A percentile compares a stretch with the other conserved stretches of the same genome.
Evolutionary conservation across 2,113 vertebrate genomes (phyloP).

Genomic region (Boleophthalmus pectinirostris): DNA sequence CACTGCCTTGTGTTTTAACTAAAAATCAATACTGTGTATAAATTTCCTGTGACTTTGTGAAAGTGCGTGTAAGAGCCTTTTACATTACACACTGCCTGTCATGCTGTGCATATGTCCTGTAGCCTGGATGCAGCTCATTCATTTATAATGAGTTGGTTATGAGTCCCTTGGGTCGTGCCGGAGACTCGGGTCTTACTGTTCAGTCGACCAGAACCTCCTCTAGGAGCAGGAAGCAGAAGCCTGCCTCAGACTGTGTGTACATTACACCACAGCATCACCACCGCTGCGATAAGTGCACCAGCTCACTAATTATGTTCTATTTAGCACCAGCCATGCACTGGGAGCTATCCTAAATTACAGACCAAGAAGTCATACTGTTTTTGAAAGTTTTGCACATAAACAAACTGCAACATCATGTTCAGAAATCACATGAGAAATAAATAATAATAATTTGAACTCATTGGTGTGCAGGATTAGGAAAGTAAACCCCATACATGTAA

Average conservation of each 20-base stretch:
- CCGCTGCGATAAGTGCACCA: conserved; percentile 17
- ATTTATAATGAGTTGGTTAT: conserved; percentile 68
- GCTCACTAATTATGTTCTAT: conserved; percentile 13
- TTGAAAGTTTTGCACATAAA: conserved; percentile 11
- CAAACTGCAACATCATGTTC: background rate
- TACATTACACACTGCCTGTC: conserved; percentile 55
- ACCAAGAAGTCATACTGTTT: conserved; percentile 1
- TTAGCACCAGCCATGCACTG: conserved; percentile 6
- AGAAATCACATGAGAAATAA: background rate
- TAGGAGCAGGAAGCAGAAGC: conserved; percentile 42
- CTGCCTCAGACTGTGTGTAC: conserved; percentile 26
- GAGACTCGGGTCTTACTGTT: conserved; percentile 57
- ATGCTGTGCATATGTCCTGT: conserved; percentile 54
- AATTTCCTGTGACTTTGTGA: conserved; percentile 55
- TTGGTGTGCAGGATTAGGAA: background rate
- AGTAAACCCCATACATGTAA: background rate
- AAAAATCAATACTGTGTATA: conserved; percentile 65
- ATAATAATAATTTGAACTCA: background rate
- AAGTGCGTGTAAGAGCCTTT: conserved; percentile 46
- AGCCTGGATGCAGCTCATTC: conserved; percentile 54
- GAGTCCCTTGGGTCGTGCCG: conserved; percentile 60
- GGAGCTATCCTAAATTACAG: background rate
- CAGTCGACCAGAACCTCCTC: conserved; percentile 61
- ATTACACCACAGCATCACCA: conserved; percentile 6
- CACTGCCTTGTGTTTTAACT: conserved; percentile 52